Conservation (phyloP, 2,888 invertebrate genomes). For the Malthinus seriepunctatus region DNA sequence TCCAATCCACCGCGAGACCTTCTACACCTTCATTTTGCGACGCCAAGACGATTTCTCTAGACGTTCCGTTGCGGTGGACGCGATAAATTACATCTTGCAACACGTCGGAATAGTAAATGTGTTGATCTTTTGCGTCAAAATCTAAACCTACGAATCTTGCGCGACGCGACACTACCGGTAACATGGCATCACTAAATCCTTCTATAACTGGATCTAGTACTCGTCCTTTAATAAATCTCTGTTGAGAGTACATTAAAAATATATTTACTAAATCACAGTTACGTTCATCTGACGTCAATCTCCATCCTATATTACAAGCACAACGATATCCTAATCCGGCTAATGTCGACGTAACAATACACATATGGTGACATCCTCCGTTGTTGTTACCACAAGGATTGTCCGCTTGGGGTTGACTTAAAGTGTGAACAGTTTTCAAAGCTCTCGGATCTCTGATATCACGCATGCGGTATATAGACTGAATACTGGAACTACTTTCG, state of each 20-base stretch:
- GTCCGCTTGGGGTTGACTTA: conserved; percentile 72
- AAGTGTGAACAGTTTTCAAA: conserved; percentile 77
- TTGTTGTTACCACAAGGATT: conserved; percentile 88
- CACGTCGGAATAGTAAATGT: conserved; percentile 97
- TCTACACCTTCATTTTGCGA: conserved; percentile 98
- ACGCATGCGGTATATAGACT: conserved; percentile 77
- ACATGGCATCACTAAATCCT: conserved; percentile 92
- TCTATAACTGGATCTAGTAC: conserved; percentile 85
- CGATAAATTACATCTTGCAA: conserved; percentile 92
- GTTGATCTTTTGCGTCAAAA: conserved; percentile 86
- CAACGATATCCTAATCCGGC: conserved; percentile 86
- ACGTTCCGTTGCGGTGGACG: conserved; percentile 77
- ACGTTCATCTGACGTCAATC: conserved; percentile 71
- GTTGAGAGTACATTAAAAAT: conserved; percentile 94
- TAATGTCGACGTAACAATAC: conserved; percentile 77
- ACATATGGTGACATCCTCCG: conserved; percentile 92
- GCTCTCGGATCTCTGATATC: conserved; percentile 83
- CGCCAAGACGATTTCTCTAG: conserved; percentile 86
- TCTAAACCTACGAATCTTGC: conserved; percentile 95
- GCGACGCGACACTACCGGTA: conserved; percentile 88
- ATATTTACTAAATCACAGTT: conserved; percentile 83
- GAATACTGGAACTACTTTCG: conserved; percentile 76
- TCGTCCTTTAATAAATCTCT: conserved; percentile 93
- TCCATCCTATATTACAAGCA: conserved; percentile 88
- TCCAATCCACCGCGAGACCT: conserved; percentile 95